phyloP scores from a whole-genome alignment of 2,113 vertebrate genomes.

The Pygoscelis adeliae region DNA sequence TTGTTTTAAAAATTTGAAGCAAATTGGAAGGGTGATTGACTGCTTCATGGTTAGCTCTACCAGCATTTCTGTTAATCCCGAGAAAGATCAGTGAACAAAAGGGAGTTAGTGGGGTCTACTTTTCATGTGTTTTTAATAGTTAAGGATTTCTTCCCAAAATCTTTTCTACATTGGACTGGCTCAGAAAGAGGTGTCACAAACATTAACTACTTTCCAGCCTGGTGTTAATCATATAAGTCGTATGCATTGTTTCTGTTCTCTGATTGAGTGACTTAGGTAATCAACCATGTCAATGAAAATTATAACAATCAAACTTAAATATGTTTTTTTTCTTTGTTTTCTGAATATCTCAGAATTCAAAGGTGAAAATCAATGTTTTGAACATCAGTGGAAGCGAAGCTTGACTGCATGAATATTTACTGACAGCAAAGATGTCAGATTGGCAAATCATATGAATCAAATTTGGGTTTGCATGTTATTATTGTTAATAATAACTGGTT shows the following conservation, averaged over 20 bases:
- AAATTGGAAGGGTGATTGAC: slow-evolving; percentile 1
- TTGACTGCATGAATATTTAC: slow-evolving; percentile 47
- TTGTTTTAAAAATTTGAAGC: background rate
- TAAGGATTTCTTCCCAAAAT: background rate
- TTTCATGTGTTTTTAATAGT: background rate
- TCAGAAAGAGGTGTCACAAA: background rate
- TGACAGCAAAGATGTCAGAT: background rate
- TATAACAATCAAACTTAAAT: background rate
- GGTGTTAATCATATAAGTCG: background rate
- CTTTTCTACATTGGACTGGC: background rate
- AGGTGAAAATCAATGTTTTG: slow-evolving; percentile 29
- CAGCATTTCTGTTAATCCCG: background rate
- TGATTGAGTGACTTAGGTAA: background rate
- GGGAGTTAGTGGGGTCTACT: background rate
- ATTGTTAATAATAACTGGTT: background rate
- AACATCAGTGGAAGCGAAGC: slow-evolving; percentile 20
- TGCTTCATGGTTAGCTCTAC: background rate
- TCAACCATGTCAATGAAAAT: background rate
- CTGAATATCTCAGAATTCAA: slow-evolving; percentile 33
- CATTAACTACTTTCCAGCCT: background rate
- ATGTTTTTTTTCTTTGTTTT: background rate
- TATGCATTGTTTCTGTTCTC: background rate
- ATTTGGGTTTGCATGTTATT: slow-evolving; percentile 10
- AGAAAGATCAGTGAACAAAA: background rate
- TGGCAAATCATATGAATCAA: slow-evolving; percentile 18